Conservation (phyloP, 2,888 invertebrate genomes). For the Dichetophora obliterata region DNA sequence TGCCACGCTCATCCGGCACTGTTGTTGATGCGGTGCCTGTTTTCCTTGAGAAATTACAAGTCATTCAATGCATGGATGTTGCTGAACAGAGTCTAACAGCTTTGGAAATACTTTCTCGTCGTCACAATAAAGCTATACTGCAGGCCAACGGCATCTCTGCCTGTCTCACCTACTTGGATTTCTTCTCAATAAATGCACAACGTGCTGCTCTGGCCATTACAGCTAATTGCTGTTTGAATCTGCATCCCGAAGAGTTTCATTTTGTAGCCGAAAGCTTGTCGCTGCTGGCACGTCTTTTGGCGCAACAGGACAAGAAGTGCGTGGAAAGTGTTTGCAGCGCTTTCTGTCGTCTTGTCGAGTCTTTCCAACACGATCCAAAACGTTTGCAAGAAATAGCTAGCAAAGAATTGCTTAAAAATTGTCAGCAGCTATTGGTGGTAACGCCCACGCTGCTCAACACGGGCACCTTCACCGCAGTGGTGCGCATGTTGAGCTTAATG, state of each 20-base stretch:
- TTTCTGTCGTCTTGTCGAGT: constrained; percentile 96
- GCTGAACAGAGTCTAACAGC: constrained; percentile 98
- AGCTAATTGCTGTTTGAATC: constrained; percentile 97
- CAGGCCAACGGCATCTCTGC: constrained; percentile 96
- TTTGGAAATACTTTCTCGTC: constrained; percentile 94
- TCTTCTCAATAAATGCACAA: constrained; percentile 98
- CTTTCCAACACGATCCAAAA: constrained; percentile 92
- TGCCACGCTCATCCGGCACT: constrained; percentile 95
- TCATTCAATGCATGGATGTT: constrained; percentile 99
- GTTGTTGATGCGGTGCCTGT: constrained; percentile 98
- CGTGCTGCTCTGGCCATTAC: constrained; percentile 96
- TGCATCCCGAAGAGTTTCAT: constrained; percentile 94
- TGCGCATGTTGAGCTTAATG: constrained; percentile 96
- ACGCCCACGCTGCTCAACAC: constrained; percentile 96
- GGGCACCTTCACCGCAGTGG: constrained; percentile 94
- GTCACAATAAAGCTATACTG: constrained; percentile 96
- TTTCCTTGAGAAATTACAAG: constrained; percentile 95
- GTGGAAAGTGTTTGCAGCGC: constrained; percentile 97
- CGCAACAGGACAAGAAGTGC: constrained; percentile 96
- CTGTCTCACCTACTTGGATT: constrained; percentile 96
- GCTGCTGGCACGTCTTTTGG: constrained; percentile 82
- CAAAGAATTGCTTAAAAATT: constrained; percentile 86
- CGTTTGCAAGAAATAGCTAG: constrained; percentile 95
- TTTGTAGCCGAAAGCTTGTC: constrained; percentile 90
- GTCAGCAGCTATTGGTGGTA: constrained; percentile 92